phyloP scores from a whole-genome alignment of 2,797 vertebrate species.

The Carcharodon carcharias region DNA sequence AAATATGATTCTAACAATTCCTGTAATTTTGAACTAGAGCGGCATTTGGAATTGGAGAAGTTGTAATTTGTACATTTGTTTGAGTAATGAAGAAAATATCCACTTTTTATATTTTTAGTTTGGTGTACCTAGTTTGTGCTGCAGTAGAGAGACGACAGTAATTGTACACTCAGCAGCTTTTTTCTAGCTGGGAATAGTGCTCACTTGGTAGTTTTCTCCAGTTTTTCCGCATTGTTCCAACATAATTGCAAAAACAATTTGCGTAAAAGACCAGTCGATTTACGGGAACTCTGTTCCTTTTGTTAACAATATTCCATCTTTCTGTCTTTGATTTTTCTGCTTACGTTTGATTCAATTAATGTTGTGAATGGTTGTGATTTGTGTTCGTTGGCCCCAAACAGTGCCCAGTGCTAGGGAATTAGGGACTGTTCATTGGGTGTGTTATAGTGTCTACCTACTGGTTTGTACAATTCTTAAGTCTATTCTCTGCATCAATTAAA shows the following conservation, averaged over 20 bases:
- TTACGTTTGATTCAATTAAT: not conserved
- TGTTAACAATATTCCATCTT: not conserved
- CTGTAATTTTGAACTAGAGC: not conserved
- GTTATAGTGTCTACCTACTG: conserved; percentile 16
- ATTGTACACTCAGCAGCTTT: not conserved
- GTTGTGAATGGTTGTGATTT: not conserved
- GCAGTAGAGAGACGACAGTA: not conserved
- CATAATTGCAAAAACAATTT: not conserved
- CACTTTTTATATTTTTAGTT: not conserved
- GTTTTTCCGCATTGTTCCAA: not conserved
- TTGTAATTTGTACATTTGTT: not conserved
- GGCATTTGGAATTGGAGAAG: not conserved
- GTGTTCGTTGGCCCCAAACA: not conserved
- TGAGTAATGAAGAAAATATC: not conserved
- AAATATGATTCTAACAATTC: not conserved
- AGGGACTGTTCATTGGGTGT: conserved; percentile 5
- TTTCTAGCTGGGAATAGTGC: too few relatives aligned
- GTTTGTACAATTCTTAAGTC: conserved; percentile 29
- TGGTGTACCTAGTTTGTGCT: not conserved
- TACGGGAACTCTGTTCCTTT: not conserved
- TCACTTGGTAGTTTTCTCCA: not conserved
- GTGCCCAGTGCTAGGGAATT: not conserved
- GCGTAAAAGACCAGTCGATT: too few relatives aligned
- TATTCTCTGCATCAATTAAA: not conserved
- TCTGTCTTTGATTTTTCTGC: not conserved